Conservation (phyloP, 2,113 vertebrate genomes). For the Vicugna pacos region DNA sequence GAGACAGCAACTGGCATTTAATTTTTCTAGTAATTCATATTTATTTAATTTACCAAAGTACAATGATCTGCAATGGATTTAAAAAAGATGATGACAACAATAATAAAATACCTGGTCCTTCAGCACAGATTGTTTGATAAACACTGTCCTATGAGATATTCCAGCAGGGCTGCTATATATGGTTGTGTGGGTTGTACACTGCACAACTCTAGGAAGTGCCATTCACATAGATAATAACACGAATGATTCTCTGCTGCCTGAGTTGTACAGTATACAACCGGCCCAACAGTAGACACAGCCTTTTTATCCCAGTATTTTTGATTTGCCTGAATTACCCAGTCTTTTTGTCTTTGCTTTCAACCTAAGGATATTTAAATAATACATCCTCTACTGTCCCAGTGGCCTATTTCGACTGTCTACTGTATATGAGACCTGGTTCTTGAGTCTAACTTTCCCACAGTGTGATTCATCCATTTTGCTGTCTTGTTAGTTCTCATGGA, state of each 20-base stretch:
- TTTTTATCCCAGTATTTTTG: neutral
- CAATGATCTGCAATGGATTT: neutral
- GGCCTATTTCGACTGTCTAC: neutral
- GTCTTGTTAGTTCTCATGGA: slow-evolving; percentile 40
- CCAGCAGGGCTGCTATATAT: neutral
- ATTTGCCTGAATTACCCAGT: slow-evolving; percentile 25
- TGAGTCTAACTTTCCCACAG: slow-evolving; percentile 20
- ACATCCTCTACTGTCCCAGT: neutral
- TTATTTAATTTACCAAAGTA: neutral
- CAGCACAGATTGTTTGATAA: neutral
- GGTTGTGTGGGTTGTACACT: neutral
- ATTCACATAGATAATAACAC: neutral
- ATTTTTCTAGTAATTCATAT: neutral
- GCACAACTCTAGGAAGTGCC: neutral
- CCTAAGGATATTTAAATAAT: slow-evolving; percentile 33
- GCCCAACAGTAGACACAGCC: neutral
- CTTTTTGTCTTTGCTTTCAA: neutral
- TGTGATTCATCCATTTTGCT: slow-evolving; percentile 38
- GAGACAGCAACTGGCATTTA: neutral
- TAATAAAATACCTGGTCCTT: neutral
- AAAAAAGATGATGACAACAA: neutral
- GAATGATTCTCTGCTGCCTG: neutral
- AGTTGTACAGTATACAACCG: neutral
- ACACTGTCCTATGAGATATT: neutral
- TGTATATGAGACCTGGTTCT: neutral